Evolutionary conservation across 2,797 vertebrate species (phyloP).

Genomic region (Tauraco hartlaubi): DNA sequence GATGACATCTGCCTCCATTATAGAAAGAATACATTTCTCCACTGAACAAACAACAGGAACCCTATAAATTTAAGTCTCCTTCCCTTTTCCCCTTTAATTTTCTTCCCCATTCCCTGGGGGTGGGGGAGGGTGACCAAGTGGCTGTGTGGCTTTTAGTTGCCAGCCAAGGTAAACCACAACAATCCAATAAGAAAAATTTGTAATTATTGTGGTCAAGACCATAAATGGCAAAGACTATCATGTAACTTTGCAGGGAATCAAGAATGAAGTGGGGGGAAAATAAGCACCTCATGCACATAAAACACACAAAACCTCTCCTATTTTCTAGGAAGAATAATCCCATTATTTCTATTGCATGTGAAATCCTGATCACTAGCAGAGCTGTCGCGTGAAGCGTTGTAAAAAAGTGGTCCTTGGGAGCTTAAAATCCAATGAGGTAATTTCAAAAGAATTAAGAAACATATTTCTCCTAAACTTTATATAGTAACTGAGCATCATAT

Average conservation of each 20-base stretch:
- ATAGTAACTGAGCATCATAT: background rate
- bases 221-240: background rate
- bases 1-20: background rate
- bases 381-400: background rate
- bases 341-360: background rate
- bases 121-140: no score
- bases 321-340: background rate
- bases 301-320: background rate
- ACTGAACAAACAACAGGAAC: background rate
- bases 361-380: background rate
- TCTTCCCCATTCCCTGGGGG: no score
- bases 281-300: background rate
- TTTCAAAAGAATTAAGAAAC: background rate
- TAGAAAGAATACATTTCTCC: background rate
- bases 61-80: background rate
- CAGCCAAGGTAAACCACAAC: no score
- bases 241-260: background rate
- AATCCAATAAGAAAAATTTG: background rate
- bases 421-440: background rate
- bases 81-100: no score
- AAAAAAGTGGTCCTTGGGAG: background rate
- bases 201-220: background rate
- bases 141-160: no score
- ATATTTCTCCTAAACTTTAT: background rate
- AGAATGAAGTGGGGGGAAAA: background rate